phyloP scores from a whole-genome alignment of 2,113 vertebrate species.

The Anseranas semipalmata region DNA sequence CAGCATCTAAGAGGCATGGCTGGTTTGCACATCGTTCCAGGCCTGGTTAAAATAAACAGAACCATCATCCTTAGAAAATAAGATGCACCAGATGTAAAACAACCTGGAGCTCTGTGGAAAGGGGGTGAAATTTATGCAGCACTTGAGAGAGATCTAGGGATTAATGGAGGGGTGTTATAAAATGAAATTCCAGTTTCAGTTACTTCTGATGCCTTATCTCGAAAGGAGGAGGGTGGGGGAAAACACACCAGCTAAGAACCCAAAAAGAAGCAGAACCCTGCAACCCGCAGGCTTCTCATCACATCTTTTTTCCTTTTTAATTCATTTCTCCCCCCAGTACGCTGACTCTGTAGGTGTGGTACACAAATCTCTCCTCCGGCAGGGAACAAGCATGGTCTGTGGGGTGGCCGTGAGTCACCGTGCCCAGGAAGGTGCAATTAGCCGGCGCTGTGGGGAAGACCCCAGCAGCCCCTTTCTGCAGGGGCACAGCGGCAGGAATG shows the following conservation, averaged over 20 bases:
- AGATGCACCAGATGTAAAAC: constrained; percentile 60
- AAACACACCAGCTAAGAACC: background rate
- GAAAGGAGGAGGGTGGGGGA: background rate
- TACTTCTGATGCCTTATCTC: background rate
- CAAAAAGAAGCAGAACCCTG: background rate
- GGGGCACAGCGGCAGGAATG: constrained; percentile 22
- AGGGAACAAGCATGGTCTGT: background rate
- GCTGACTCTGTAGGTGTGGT: background rate
- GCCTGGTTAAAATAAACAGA: constrained; percentile 58
- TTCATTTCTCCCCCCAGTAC: background rate
- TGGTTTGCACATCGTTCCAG: constrained; percentile 56
- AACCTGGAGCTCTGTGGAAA: background rate
- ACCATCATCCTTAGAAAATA: constrained; percentile 9
- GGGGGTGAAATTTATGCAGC: constrained; percentile 39
- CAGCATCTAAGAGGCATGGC: constrained; percentile 16
- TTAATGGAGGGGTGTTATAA: background rate
- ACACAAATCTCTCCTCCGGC: background rate
- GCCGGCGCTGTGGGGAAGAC: constrained; percentile 19
- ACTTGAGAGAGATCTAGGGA: constrained; percentile 31
- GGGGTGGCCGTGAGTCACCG: constrained; percentile 1
- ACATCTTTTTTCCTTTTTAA: background rate
- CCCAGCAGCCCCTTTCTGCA: constrained; percentile 2
- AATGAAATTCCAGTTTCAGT: constrained; percentile 4
- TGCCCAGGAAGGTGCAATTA: constrained; percentile 44
- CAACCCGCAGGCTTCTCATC: background rate